These are phyloP conservation scores for Lymantria monacha DNA, from an alignment of 2,888 invertebrate species.

Conservation along the genomic window DNA sequence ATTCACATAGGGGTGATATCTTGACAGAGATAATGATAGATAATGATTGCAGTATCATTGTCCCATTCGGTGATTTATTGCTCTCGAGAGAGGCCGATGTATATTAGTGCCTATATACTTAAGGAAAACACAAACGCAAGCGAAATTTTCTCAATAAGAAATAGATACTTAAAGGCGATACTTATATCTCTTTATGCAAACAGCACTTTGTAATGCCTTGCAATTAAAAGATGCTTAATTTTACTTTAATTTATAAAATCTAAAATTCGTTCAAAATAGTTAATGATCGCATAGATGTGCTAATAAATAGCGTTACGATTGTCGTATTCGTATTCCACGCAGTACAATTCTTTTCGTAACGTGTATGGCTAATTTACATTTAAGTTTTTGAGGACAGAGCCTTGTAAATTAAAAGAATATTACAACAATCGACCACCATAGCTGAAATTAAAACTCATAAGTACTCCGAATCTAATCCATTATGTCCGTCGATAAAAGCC, in stretches of 20 bases:
- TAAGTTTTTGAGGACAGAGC: too few species aligned
- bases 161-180: too few species aligned
- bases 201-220: background rate
- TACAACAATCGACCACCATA: too few species aligned
- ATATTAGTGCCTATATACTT: background rate
- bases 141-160: background rate
- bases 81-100: background rate
- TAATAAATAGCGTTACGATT: too few species aligned
- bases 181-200: background rate
- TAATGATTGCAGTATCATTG: background rate
- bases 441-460: too few species aligned
- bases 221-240: background rate
- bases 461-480: background rate
- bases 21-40: background rate
- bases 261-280: too few species aligned
- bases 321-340: too few species aligned
- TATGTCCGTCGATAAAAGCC: background rate
- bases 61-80: slow-evolving; percentile 1
- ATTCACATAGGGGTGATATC: background rate
- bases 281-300: too few species aligned
- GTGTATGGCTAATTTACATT: background rate
- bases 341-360: too few species aligned
- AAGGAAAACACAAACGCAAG: background rate
- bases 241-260: background rate
- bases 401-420: too few species aligned